A percentile compares a stretch with the other conserved stretches of the same genome.
Evolutionary conservation across 92 coral and sea anemone genomes (phyloP).

Genomic region (Zoanthus sociatus): DNA sequence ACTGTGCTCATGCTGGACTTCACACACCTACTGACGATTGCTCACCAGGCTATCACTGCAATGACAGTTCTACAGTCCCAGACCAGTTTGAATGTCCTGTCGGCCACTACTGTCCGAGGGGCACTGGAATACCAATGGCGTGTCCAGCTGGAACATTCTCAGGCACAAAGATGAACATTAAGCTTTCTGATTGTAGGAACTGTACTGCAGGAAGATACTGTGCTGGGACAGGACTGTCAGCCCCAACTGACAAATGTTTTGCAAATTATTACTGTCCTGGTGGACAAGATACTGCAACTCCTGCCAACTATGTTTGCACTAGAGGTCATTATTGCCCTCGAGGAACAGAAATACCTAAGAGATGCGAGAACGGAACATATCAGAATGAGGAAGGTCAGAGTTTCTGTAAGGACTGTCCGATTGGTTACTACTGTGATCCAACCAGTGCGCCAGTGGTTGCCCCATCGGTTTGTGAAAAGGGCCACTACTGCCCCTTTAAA

Average conservation of each 20-base stretch:
- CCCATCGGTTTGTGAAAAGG: conserved; percentile 83
- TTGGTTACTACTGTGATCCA: conserved; percentile 88
- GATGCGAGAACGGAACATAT: conserved; percentile 90
- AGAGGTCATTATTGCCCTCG: conserved; percentile 86
- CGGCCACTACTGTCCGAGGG: conserved; percentile 91
- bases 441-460: conserved; percentile 82
- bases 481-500: conserved; percentile 84
- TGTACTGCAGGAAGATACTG: conserved; percentile 88
- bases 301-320: conserved; percentile 75
- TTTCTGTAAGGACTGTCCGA: conserved; percentile 83
- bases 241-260: conserved; percentile 79
- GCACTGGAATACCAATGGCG: conserved; percentile 86
- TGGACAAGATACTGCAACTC: conserved; percentile 87
- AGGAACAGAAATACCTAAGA: conserved; percentile 76
- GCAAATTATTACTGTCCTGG: conserved; percentile 91
- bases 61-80: conserved; percentile 92
- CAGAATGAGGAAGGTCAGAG: conserved; percentile 84
- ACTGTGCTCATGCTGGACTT: conserved; percentile 83
- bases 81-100: conserved; percentile 87
- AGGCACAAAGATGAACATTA: conserved; percentile 57
- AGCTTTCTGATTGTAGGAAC: conserved; percentile 33
- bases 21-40: conserved; percentile 77
- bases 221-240: conserved; percentile 83
- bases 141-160: conserved; percentile 97
- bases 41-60: conserved; percentile 87